Base-by-base conservation (phyloP, 1,140 invertebrate species). In the Coelopa frigida region DNA sequence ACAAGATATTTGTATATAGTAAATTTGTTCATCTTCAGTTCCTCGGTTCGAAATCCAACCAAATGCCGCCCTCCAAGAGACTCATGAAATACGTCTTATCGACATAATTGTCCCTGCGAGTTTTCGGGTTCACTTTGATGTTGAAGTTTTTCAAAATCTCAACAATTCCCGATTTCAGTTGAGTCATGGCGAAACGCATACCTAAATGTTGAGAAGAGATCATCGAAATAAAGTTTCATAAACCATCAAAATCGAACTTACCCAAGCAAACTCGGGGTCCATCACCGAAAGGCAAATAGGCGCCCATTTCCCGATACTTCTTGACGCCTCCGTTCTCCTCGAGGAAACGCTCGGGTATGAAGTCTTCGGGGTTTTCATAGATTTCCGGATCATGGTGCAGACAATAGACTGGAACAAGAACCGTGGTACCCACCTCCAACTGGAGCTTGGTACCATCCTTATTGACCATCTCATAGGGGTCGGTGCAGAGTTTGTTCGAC, bases 321-420 rank as follows among this genome's bases (percentile, higher is more conserved):
- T 63, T 60, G 18, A 68, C 57, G 15, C 52, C 49, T 32, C 46
- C 52, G 44, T 71, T 65, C 40, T 70, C 70, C 4, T 69, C 63
- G 10, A 70, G 54, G 56, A 85, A 86, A 44, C 82, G 65, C 42
- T 85, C 79, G 0, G 84, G 84, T 53, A 76, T 70, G 53, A 80
- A 87, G 5, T 56, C 52, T 12, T 82, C 72, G 0, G 83, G 82
- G 17, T 85, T 70, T 5, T 75, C 72, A 55, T 74, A 84, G 49
- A 71, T 65, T 21, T 75, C 55, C 3, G 71, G 59, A 51, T 81
- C 71, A 35, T 55, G 50, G 33, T 72, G 70, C 2, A 72, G 18
- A 6, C 53, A 50, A 36, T 59, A 57, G 3, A 66, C 46, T 1
- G 70, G 70, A 5, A 73, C 41, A 18, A 60, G 46, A 6, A 72